Conservation (phyloP, 2,888 invertebrate genomes). For the Drosophila kokeensis region DNA sequence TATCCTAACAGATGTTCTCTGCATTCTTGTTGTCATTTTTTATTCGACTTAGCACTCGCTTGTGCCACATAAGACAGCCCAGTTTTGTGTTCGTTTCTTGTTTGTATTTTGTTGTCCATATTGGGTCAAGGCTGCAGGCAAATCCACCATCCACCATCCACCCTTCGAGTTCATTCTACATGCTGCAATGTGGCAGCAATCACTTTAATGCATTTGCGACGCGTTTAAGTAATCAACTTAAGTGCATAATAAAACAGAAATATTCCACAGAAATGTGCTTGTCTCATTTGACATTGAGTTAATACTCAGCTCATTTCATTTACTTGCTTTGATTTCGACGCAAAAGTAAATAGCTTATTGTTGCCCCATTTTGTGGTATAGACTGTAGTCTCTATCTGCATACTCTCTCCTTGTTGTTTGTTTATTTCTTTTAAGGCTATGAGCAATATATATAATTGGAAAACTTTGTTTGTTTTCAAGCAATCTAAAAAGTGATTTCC, state of each 20-base stretch:
- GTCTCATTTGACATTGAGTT: not conserved
- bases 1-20: constrained; percentile 72
- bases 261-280: not conserved
- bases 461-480: not conserved
- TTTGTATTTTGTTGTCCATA: constrained; percentile 19
- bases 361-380: not conserved
- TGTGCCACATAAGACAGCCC: constrained; percentile 26
- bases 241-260: constrained; percentile 36
- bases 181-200: constrained; percentile 12
- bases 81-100: not conserved
- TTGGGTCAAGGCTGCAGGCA: constrained; percentile 54
- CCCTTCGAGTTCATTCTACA: constrained; percentile 17
- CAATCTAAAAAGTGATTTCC: not conserved
- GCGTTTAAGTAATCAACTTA: constrained; percentile 18
- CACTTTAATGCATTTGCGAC: not conserved
- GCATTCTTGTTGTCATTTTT: constrained; percentile 46
- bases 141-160: too few relatives aligned
- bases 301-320: not conserved
- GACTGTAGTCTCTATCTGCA: not conserved
- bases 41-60: constrained; percentile 39
- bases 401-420: not conserved
- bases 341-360: not conserved
- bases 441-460: not conserved
- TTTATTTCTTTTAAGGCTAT: not conserved
- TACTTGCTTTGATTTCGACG: not conserved